phyloP scores from a whole-genome alignment of 2,888 invertebrate species.

The Conus canariensis region DNA sequence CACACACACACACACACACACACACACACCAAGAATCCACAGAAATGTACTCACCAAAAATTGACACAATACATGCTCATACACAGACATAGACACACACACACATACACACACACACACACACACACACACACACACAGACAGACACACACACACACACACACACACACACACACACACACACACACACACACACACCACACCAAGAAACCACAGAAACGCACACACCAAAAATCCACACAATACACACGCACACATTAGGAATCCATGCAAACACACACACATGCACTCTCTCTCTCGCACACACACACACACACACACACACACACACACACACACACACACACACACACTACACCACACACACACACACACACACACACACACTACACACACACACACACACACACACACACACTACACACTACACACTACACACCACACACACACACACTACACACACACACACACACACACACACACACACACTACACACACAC shows the following conservation, averaged over 20 bases:
- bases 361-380: constrained; percentile 2
- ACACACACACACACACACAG: neutral
- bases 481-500: neutral
- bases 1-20: neutral
- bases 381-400: constrained; percentile 3
- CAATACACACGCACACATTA: neutral
- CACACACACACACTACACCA: constrained; percentile 5
- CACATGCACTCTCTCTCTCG: neutral
- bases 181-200: constrained; percentile 7
- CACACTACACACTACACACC: too few relatives aligned
- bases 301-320: constrained; percentile 40
- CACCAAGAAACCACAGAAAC: too few relatives aligned
- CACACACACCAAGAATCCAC: neutral
- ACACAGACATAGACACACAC: neutral
- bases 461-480: constrained; percentile 41
- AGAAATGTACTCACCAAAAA: too few relatives aligned
- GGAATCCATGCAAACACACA: neutral
- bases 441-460: neutral
- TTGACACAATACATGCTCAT: too few relatives aligned
- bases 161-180: neutral
- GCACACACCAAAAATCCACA: neutral
- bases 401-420: too few relatives aligned
- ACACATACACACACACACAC: too few relatives aligned
- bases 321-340: neutral
- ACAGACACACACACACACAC: neutral